A percentile compares a stretch with the other conserved stretches of the same genome.
Conservation (phyloP, 1,140 invertebrate species). For the Saccostrea cuccullata region DNA sequence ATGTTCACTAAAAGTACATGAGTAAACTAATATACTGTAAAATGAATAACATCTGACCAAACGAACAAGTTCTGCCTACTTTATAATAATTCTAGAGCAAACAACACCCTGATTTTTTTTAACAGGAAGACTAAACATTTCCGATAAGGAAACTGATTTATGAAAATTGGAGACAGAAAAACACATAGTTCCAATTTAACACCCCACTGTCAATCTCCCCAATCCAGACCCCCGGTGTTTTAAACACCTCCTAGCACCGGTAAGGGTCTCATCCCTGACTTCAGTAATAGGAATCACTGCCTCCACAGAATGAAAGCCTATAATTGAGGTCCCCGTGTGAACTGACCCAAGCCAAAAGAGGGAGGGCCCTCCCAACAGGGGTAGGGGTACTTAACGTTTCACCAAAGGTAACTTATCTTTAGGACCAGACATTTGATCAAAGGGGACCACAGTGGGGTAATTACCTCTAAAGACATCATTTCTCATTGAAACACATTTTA, state of each 20-base stretch:
- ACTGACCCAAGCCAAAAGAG: slow-evolving; percentile 15
- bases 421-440: neutral
- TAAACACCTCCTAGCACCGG: slow-evolving; percentile 6
- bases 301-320: neutral
- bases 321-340: slow-evolving; percentile 29
- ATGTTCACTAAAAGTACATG: neutral
- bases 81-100: slow-evolving; percentile 6
- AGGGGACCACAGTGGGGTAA: slow-evolving; percentile 10
- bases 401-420: slow-evolving; percentile 20
- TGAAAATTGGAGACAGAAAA: slow-evolving; percentile 14
- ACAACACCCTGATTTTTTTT: neutral
- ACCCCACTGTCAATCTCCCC: neutral
- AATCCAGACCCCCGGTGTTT: slow-evolving; percentile 24
- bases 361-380: neutral
- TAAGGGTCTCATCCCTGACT: neutral
- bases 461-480: neutral
- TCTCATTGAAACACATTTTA: neutral
- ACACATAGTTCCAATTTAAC: neutral
- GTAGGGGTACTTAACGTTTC: slow-evolving; percentile 1
- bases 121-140: neutral
- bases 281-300: slow-evolving; percentile 12
- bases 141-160: neutral
- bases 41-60: neutral
- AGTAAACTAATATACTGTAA: neutral
- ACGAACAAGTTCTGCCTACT: neutral